phyloP scores from a whole-genome alignment of 2,113 vertebrate species.

The Mesoclemmys tuberculata region DNA sequence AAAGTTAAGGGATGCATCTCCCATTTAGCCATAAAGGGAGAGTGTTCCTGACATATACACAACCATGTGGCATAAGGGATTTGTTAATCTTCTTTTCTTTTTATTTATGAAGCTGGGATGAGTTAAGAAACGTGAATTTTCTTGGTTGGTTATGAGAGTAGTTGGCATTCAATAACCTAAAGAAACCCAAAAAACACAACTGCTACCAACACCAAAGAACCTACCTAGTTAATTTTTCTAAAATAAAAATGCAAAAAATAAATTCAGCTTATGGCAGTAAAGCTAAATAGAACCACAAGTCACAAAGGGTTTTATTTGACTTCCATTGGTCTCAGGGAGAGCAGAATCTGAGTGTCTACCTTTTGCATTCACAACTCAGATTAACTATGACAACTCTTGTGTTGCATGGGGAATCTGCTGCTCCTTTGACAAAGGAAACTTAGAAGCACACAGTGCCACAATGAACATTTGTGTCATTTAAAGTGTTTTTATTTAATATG shows the following conservation, averaged over 20 bases:
- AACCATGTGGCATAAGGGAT: not conserved
- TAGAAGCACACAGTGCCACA: not conserved
- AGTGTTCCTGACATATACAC: not conserved
- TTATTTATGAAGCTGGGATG: not conserved
- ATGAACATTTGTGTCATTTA: not conserved
- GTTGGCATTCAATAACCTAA: not conserved
- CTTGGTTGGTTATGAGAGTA: not conserved
- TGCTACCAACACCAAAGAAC: not conserved
- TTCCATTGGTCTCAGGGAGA: not conserved
- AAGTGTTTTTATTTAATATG: not conserved
- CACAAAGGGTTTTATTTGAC: not conserved
- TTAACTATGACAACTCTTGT: not conserved
- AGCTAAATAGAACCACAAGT: not conserved
- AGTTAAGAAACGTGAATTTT: not conserved
- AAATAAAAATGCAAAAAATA: constrained; percentile 6
- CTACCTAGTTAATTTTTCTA: not conserved
- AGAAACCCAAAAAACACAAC: not conserved
- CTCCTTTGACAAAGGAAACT: not conserved
- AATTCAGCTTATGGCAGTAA: not conserved
- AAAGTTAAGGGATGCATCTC: not conserved
- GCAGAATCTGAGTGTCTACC: not conserved
- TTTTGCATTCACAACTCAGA: not conserved
- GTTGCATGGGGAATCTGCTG: not conserved
- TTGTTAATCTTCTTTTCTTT: not conserved
- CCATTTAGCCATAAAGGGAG: not conserved